A percentile compares a stretch with the other conserved stretches of the same genome.
Conservation (phyloP, 1,140 invertebrate genomes). For the Calliopsis andreniformis region DNA sequence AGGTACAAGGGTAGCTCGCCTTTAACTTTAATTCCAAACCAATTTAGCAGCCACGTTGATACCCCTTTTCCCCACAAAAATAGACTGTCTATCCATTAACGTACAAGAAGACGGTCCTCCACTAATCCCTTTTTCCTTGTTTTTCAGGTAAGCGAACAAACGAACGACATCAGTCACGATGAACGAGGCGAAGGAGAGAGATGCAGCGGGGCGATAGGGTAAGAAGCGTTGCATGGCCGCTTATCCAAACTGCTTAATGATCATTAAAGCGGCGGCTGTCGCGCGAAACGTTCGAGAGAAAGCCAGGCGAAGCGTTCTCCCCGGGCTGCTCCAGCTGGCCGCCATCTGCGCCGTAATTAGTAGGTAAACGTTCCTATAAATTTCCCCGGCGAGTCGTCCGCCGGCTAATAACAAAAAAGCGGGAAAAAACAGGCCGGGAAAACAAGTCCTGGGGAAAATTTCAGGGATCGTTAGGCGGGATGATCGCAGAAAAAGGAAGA, state of each 20-base stretch:
- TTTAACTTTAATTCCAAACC: too few species aligned
- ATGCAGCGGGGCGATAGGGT: constrained; percentile 4
- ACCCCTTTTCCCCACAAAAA: too few species aligned
- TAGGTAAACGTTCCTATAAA: constrained; percentile 59
- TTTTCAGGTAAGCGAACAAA: constrained; percentile 33
- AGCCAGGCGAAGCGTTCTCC: not conserved
- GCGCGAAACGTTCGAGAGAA: constrained; percentile 49
- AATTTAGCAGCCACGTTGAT: too few species aligned
- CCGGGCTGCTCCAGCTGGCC: constrained; percentile 28
- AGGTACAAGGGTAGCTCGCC: too few species aligned
- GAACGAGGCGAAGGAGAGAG: constrained; percentile 8
- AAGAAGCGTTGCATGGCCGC: constrained; percentile 34
- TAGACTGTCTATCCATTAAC: too few species aligned
- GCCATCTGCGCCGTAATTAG: constrained; percentile 55
- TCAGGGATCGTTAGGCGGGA: constrained; percentile 20
- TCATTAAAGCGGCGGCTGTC: constrained; percentile 65
- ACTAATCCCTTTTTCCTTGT: not conserved
- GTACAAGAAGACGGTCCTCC: not conserved
- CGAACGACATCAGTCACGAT: not conserved
- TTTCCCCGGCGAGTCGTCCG: constrained; percentile 32
- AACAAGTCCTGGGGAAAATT: constrained; percentile 26
- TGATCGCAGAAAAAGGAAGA: constrained; percentile 4
- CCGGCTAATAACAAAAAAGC: constrained; percentile 37
- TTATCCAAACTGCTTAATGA: constrained; percentile 69
- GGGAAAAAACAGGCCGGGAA: constrained; percentile 5